phyloP scores from a whole-genome alignment of 1,140 invertebrate genomes.

The Ceratitis capitata region DNA sequence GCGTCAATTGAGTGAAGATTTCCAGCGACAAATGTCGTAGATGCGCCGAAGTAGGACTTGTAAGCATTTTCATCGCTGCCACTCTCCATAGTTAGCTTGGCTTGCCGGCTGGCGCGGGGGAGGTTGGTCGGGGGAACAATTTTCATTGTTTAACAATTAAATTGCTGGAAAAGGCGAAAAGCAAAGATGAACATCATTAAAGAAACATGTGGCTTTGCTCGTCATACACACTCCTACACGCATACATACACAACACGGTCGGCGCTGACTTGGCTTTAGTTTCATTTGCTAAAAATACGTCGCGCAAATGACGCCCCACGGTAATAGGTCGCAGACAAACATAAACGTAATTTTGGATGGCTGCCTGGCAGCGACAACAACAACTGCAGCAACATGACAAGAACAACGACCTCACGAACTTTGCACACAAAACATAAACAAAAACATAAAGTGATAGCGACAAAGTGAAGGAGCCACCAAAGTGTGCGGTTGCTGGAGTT shows the following conservation, averaged over 20 bases:
- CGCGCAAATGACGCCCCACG: constrained; percentile 37
- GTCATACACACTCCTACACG: not conserved
- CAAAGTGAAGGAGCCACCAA: not conserved
- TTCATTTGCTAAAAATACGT: constrained; percentile 30
- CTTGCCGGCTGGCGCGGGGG: not conserved
- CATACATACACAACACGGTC: not conserved
- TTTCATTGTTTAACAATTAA: constrained; percentile 40
- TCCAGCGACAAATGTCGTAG: not conserved
- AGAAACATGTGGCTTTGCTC: not conserved
- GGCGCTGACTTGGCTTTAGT: not conserved
- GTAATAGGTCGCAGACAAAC: constrained; percentile 39
- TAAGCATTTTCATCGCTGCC: not conserved
- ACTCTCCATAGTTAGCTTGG: not conserved
- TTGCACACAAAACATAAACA: not conserved
- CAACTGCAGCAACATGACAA: constrained; percentile 1
- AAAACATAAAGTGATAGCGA: not conserved
- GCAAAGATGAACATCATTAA: constrained; percentile 36
- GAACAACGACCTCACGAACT: constrained; percentile 17
- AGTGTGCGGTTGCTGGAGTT: not conserved
- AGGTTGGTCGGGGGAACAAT: not conserved
- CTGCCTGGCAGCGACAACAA: not conserved
- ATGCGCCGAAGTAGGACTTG: not conserved
- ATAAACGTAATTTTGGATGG: constrained; percentile 15
- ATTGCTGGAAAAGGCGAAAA: constrained; percentile 39
- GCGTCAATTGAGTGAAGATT: not conserved